phyloP scores from a whole-genome alignment of 2,797 vertebrate species.

The Xerus rutilus region DNA sequence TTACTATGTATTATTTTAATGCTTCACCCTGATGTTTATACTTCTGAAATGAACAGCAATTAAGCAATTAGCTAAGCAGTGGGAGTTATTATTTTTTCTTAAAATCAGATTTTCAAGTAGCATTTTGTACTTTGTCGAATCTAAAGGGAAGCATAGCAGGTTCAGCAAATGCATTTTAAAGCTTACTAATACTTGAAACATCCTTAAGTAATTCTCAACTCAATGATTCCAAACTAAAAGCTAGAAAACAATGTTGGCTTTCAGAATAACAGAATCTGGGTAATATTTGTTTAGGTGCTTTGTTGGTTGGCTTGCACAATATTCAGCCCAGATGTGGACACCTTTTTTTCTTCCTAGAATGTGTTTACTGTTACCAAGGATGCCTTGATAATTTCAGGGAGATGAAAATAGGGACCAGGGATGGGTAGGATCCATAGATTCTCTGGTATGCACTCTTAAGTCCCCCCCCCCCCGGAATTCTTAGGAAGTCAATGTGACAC shows the following conservation, averaged over 20 bases:
- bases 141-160: slow-evolving; percentile 12
- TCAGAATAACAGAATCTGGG: not conserved
- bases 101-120: slow-evolving; percentile 45
- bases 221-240: not conserved
- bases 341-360: slow-evolving; percentile 38
- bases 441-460: not conserved
- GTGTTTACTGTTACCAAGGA: not conserved
- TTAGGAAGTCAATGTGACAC: not conserved
- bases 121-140: slow-evolving; percentile 22
- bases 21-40: slow-evolving; percentile 22
- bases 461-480: not conserved
- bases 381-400: not conserved
- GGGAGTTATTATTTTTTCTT: not conserved
- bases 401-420: not conserved
- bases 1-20: slow-evolving; percentile 46
- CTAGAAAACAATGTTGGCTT: not conserved
- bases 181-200: not conserved
- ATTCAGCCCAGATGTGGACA: not conserved
- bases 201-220: slow-evolving; percentile 1
- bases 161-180: slow-evolving; percentile 42
- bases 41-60: slow-evolving; percentile 38
- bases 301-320: not conserved
- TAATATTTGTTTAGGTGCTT: slow-evolving; percentile 46
- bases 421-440: not conserved
- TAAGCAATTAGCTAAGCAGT: slow-evolving; percentile 56